Evolutionary conservation across 2,113 vertebrate species (phyloP).

Genomic region (Phaethornis superciliosus): DNA sequence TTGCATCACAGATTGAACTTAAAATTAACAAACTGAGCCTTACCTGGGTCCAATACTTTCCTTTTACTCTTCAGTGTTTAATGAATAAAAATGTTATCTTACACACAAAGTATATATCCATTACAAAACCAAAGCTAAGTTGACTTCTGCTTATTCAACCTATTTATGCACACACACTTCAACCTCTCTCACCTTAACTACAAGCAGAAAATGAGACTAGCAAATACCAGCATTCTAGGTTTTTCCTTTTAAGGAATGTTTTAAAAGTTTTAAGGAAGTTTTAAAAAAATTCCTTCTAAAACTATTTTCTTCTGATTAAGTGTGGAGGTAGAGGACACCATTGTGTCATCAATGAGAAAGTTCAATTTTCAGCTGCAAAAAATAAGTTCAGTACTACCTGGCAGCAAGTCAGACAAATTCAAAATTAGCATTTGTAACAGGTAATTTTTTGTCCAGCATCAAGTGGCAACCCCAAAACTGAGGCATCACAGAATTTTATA

Average conservation of each 20-base stretch:
- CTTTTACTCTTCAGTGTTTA: neutral
- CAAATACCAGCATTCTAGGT: neutral
- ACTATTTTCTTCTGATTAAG: neutral
- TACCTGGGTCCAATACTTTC: neutral
- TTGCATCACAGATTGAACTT: neutral
- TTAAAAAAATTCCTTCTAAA: neutral
- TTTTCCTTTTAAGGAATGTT: neutral
- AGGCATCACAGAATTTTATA: neutral
- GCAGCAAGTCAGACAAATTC: neutral
- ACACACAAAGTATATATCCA: neutral
- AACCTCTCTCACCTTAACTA: neutral
- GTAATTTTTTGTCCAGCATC: neutral
- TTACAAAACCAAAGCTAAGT: neutral
- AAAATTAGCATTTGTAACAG: neutral
- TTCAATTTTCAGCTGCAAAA: neutral
- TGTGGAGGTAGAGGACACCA: neutral
- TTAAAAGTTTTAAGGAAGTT: no score
- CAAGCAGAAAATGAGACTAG: neutral
- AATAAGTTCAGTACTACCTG: neutral
- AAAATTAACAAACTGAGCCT: neutral
- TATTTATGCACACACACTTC: neutral
- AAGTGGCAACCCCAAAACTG: neutral
- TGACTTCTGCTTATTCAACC: neutral
- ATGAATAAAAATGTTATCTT: neutral
- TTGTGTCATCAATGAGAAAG: neutral